Conservation (phyloP, 2,888 invertebrate genomes). For the Baronia brevicornis region DNA sequence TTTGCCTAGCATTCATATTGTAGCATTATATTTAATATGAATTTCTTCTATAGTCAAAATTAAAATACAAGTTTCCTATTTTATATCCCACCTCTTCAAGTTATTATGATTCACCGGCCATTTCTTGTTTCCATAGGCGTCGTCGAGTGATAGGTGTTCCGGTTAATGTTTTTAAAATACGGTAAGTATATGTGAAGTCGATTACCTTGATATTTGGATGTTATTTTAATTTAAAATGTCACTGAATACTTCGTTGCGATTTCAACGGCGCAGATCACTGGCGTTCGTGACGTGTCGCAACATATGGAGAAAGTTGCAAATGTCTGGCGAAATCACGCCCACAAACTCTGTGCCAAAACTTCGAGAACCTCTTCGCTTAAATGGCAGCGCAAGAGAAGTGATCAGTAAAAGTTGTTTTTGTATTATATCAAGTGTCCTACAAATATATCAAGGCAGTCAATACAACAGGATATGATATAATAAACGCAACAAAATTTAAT, state of each 20-base stretch:
- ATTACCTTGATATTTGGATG: constrained; percentile 62
- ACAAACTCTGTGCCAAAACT: constrained; percentile 64
- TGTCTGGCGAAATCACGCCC: constrained; percentile 70
- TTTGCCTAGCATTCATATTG: constrained; percentile 11
- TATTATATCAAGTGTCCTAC: constrained; percentile 13
- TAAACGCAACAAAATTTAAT: constrained; percentile 1
- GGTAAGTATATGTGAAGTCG: constrained; percentile 35
- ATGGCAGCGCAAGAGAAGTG: constrained; percentile 39
- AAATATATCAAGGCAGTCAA: constrained; percentile 5
- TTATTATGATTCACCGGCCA: constrained; percentile 46
- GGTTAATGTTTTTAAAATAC: constrained; percentile 36
- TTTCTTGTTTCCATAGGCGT: constrained; percentile 37
- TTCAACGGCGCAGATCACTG: constrained; percentile 18
- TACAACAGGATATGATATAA: constrained; percentile 6
- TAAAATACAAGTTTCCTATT: constrained; percentile 59
- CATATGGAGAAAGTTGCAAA: constrained; percentile 61
- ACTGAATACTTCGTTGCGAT: constrained; percentile 26
- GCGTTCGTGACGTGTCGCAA: constrained; percentile 37
- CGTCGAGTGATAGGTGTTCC: constrained; percentile 30
- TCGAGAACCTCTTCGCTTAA: constrained; percentile 47
- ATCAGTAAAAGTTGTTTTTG: constrained; percentile 58
- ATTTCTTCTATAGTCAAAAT: constrained; percentile 18
- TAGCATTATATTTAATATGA: constrained; percentile 11
- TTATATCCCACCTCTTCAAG: constrained; percentile 44
- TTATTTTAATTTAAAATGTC: constrained; percentile 49